These are phyloP conservation scores for Clunio marinus DNA, from an alignment of 2,888 invertebrate species.

Conservation along the genomic window DNA sequence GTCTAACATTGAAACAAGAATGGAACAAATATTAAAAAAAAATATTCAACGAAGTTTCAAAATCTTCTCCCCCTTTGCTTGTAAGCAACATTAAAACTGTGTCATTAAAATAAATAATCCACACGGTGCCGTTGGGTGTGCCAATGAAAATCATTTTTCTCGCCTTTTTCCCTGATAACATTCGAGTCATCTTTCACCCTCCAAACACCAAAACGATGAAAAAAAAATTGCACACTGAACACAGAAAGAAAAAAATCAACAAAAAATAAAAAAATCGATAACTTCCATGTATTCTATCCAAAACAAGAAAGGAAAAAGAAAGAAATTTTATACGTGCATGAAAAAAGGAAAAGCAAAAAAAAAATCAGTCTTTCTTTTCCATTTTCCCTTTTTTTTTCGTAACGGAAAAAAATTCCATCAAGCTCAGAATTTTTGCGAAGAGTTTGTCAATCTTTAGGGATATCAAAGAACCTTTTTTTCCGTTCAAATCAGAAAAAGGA, in stretches of 20 bases:
- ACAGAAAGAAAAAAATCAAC: conserved; percentile 30
- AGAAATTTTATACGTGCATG: conserved; percentile 27
- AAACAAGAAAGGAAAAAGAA: conserved; percentile 18
- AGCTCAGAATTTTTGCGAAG: background rate
- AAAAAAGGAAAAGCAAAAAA: conserved; percentile 8
- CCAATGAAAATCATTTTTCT: conserved; percentile 16
- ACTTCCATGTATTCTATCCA: conserved; percentile 38
- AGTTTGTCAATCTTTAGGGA: no score
- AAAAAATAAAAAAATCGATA: conserved; percentile 37
- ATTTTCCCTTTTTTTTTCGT: conserved; percentile 21
- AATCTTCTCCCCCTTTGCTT: background rate
- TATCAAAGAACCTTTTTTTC: no score
- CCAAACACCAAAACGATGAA: no score
- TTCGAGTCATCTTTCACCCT: conserved; percentile 32
- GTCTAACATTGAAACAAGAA: no score
- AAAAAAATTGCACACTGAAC: conserved; percentile 36
- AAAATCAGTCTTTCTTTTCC: conserved; percentile 23
- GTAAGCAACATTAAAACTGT: conserved; percentile 7
- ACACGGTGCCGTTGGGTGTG: conserved; percentile 10
- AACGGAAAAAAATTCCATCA: conserved; percentile 28
- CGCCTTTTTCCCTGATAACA: conserved; percentile 24
- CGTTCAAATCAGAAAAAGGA: no score
- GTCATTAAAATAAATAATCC: conserved; percentile 14
- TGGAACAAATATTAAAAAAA: no score
- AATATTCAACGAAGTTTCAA: no score